These are phyloP conservation scores for Drosophila subquinaria DNA, from an alignment of 2,888 invertebrate species.

Conservation along the genomic window DNA sequence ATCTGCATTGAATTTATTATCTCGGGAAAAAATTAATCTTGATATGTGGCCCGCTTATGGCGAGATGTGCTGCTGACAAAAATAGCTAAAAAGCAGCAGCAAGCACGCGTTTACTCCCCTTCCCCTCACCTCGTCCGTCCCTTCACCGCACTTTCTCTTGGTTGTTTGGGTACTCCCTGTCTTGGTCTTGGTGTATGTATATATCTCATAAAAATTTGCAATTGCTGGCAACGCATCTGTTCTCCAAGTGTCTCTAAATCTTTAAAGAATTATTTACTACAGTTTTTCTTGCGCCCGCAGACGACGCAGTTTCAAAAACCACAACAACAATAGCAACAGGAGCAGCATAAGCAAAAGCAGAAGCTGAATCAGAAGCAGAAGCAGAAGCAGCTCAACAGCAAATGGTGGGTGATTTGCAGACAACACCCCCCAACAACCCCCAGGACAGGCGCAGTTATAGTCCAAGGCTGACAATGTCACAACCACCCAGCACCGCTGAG, in stretches of 20 bases:
- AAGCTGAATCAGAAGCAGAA: not conserved
- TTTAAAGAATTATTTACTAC: conserved; percentile 82
- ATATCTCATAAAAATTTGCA: conserved; percentile 78
- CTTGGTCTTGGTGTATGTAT: conserved; percentile 47
- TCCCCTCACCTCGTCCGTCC: not conserved
- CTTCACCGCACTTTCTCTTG: not conserved
- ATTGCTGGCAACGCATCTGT: conserved; percentile 71
- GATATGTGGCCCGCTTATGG: conserved; percentile 78
- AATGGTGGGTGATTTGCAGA: conserved; percentile 75
- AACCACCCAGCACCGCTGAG: conserved; percentile 67
- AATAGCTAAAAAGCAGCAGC: conserved; percentile 73
- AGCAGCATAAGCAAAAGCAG: conserved; percentile 5
- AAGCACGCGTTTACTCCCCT: conserved; percentile 58
- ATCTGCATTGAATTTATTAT: conserved; percentile 82
- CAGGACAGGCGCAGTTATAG: conserved; percentile 38
- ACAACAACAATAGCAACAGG: conserved; percentile 26
- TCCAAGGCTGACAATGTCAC: conserved; percentile 64
- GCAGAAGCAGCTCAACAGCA: conserved; percentile 20
- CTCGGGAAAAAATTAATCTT: conserved; percentile 78
- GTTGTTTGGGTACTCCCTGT: not conserved
- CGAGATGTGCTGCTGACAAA: conserved; percentile 46
- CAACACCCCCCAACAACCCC: conserved; percentile 64
- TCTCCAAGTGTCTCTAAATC: conserved; percentile 76
- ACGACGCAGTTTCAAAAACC: conserved; percentile 50
- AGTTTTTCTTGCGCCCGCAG: conserved; percentile 56